Evolutionary conservation across 2,113 vertebrate species (phyloP).

Genomic region (Geothlypis trichas): DNA sequence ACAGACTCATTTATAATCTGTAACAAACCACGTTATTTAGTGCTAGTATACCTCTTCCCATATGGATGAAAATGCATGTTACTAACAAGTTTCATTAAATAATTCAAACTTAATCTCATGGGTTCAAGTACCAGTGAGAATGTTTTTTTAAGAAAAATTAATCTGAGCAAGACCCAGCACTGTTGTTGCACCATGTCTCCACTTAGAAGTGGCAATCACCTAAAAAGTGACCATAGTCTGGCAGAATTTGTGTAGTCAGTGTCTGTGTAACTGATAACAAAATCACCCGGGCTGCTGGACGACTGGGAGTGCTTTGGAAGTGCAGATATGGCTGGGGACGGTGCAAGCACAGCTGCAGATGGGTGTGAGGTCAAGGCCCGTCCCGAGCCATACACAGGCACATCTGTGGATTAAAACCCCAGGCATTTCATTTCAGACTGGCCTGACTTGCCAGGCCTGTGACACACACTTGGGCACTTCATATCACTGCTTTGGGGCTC

Average conservation of each 20-base stretch:
- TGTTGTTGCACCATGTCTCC: fast-evolving
- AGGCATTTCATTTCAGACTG: neutral
- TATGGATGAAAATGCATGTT: neutral
- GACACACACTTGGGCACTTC: neutral
- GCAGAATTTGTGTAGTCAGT: too few relatives aligned
- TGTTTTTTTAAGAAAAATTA: neutral
- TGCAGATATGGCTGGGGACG: too few relatives aligned
- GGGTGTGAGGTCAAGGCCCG: neutral
- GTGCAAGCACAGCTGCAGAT: neutral
- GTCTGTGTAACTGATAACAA: neutral
- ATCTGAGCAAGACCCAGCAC: neutral
- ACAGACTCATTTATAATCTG: neutral
- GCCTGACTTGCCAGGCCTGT: neutral
- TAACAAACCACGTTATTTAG: neutral
- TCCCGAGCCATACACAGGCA: fast-evolving
- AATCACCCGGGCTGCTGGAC: fast-evolving
- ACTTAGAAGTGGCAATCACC: neutral
- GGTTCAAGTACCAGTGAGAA: neutral
- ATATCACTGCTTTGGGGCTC: fast-evolving
- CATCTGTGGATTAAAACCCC: neutral
- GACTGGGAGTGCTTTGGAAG: fast-evolving
- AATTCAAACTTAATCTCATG: neutral
- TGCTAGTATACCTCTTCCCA: neutral
- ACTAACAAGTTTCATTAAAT: neutral
- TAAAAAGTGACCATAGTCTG: fast-evolving